phyloP scores from a whole-genome alignment of 2,113 vertebrate species.

The Ptilorrhoa leucosticta region DNA sequence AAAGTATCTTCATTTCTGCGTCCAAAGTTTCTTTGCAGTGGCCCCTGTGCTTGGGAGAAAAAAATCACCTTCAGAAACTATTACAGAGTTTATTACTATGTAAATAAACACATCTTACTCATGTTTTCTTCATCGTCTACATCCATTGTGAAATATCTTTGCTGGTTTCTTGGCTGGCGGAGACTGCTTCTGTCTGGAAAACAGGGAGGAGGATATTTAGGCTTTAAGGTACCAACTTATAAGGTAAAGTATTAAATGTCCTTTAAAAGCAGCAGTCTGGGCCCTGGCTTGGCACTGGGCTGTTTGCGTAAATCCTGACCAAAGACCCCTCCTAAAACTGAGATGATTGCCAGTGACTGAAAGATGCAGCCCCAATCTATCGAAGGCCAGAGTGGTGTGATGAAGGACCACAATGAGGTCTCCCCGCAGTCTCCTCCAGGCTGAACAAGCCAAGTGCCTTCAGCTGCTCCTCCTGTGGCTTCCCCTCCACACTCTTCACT shows the following conservation, averaged over 20 bases:
- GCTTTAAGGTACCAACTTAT: not conserved
- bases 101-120: conserved; percentile 85
- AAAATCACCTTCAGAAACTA: not conserved
- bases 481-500: not conserved
- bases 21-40: not conserved
- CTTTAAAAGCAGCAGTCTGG: not conserved
- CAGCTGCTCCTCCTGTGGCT: not conserved
- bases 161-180: conserved; percentile 75
- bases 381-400: not conserved
- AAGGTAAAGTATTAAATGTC: not conserved
- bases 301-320: not conserved
- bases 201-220: not conserved
- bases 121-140: conserved; percentile 94
- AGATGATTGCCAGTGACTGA: not conserved
- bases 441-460: not conserved
- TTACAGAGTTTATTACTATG: not conserved
- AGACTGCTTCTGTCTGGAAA: conserved; percentile 80
- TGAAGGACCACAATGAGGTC: not conserved
- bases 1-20: not conserved
- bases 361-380: not conserved
- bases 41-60: not conserved
- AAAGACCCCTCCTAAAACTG: not conserved
- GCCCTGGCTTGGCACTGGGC: not conserved
- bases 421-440: not conserved
- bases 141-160: conserved; percentile 83